Evolutionary conservation across 2,113 vertebrate genomes (phyloP).

Genomic region (Plectropomus leopardus): DNA sequence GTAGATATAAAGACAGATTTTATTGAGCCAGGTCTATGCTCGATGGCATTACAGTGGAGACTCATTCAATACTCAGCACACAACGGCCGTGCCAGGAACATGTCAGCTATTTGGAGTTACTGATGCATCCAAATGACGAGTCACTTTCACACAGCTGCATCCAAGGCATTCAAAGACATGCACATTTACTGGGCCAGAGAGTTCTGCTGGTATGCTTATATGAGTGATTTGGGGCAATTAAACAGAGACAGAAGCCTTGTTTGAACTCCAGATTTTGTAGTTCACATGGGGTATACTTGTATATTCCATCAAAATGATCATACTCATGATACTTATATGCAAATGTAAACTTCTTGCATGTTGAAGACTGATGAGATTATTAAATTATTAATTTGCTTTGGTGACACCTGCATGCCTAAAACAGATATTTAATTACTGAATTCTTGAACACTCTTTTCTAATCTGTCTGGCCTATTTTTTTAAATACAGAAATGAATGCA

Average conservation of each 20-base stretch:
- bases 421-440: background rate
- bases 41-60: conserved; percentile 10
- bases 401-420: background rate
- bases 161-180: conserved; percentile 3
- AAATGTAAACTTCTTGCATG: background rate
- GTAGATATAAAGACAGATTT: background rate
- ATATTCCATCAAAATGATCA: background rate
- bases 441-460: background rate
- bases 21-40: conserved; percentile 24
- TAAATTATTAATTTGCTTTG: background rate
- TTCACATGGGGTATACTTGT: conserved; percentile 12
- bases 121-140: conserved; percentile 43
- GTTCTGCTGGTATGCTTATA: conserved; percentile 7
- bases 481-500: background rate
- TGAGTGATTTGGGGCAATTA: conserved; percentile 24
- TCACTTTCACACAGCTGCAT: conserved; percentile 53
- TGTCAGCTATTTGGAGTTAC: conserved; percentile 31
- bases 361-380: background rate
- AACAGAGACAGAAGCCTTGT: conserved; percentile 28
- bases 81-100: conserved; percentile 43
- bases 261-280: conserved; percentile 13
- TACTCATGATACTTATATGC: background rate
- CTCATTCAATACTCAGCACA: background rate
- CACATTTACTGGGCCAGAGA: conserved; percentile 19
- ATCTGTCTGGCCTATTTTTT: background rate